Conservation (phyloP, 2,888 invertebrate genomes). For the Pyrochroa serraticornis region DNA sequence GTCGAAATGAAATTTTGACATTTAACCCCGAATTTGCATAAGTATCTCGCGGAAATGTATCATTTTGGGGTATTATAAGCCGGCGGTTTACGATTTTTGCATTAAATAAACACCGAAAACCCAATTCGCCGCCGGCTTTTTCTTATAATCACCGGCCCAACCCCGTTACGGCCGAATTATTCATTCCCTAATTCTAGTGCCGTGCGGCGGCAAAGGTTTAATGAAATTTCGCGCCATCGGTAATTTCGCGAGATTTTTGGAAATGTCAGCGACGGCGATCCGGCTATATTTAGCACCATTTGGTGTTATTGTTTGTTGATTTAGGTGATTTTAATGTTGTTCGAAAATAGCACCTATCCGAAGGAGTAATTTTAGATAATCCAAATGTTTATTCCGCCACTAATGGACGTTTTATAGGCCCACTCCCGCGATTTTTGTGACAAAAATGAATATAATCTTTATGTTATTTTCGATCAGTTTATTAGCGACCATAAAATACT, state of each 20-base stretch:
- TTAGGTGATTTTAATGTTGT: conserved; percentile 22
- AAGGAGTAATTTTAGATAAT: conserved; percentile 29
- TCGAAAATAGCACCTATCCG: conserved; percentile 11
- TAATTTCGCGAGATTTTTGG: too few species aligned
- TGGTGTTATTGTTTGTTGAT: conserved; percentile 22
- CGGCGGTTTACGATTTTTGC: conserved; percentile 18
- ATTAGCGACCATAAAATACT: conserved; percentile 27
- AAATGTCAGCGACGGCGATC: too few species aligned
- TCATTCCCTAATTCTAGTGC: conserved; percentile 22
- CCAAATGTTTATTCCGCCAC: conserved; percentile 28
- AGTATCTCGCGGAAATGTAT: conserved; percentile 23
- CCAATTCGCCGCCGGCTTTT: conserved; percentile 23
- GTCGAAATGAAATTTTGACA: conserved; percentile 23
- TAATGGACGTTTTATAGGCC: conserved; percentile 30
- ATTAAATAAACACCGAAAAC: conserved; percentile 26
- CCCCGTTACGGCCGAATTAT: conserved; percentile 22
- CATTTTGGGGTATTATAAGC: conserved; percentile 26
- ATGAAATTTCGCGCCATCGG: conserved; percentile 12
- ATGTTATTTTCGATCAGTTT: conserved; percentile 30
- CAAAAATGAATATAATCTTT: conserved; percentile 29
- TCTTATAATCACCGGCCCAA: conserved; percentile 25
- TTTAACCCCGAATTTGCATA: conserved; percentile 26
- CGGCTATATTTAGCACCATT: conserved; percentile 9
- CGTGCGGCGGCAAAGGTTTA: conserved; percentile 15
- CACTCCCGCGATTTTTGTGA: conserved; percentile 29